Base-by-base conservation (phyloP, 2,113 vertebrate species). In the Eptesicus fuscus region DNA sequence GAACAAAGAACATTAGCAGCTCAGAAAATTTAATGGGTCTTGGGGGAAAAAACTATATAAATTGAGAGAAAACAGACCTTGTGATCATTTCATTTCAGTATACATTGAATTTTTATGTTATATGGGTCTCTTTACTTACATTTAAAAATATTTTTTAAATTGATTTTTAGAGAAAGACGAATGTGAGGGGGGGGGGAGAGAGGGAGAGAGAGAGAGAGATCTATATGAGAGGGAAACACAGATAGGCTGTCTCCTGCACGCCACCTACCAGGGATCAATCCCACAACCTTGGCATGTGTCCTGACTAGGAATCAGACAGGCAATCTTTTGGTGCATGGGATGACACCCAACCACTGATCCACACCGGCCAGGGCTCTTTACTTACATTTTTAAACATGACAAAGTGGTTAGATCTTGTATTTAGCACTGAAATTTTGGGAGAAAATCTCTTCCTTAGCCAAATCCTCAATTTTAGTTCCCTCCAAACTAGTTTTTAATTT, bases 381-480 rank as follows among this genome's bases (percentile, higher is more conserved):
- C 53, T 59, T 61, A 61, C 59, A 11, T 61, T 61, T 80, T 53
- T 13, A 95, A 90, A 44, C 47, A 74, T 56, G 40, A 88, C 7
- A 83, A 93, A 88, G 17, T 65, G 22, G 42, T 76, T 90, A 70
- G 23, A 87, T 80, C 37, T 79, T 92, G 9, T 76, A 91, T 53
- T 92, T 88, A 88, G 61, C 35, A 63, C 28, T 49, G 32, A 95
- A 35, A 74, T 79, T 90, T 83, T 91, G 13, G 10, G 88, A 84
- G 35, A 84, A 96, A 90, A 91, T 86, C 10, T 89, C 63, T 91
- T 83, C 53, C 32, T 78, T 90, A 76, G 20, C 67, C 28, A 90
- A 96, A 95, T 84, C 10, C n/a, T 93, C 40, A 16, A 47, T 89
- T 93, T 93, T 85, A 71, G 12, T 91, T 91, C 4, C 47, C 37